These are phyloP conservation scores for Ellobium chinense DNA, from an alignment of 2,888 invertebrate genomes.

Conservation along the genomic window DNA sequence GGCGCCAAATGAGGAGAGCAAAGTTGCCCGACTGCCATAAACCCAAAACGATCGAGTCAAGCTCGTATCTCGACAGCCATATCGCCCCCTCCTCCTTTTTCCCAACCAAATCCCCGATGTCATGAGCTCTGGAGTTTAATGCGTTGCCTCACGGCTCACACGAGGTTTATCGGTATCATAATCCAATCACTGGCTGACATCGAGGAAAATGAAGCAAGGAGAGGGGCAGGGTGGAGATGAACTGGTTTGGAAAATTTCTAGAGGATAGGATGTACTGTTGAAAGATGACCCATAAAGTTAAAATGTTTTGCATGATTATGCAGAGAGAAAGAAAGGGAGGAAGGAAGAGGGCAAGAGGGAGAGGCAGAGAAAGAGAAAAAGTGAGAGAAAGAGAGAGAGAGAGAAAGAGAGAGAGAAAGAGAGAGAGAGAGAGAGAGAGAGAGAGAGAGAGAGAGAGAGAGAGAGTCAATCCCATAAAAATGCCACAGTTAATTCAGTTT, in stretches of 20 bases:
- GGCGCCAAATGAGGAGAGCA: too few species aligned
- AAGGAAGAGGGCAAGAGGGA: neutral
- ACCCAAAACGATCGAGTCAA: too few species aligned
- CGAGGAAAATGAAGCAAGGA: neutral
- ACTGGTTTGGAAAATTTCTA: neutral
- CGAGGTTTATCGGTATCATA: neutral
- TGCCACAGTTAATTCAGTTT: constrained; percentile 19
- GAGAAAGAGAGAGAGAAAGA: neutral
- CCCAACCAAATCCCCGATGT: too few species aligned
- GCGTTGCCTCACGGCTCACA: too few species aligned
- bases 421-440: neutral
- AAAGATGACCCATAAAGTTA: neutral
- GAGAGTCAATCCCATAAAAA: neutral
- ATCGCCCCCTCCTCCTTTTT: too few species aligned
- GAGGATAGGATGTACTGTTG: neutral
- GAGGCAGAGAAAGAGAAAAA: neutral
- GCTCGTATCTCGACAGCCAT: too few species aligned
- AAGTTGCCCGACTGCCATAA: too few species aligned
- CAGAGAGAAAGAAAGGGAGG: neutral
- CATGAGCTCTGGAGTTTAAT: too few species aligned
- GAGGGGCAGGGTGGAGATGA: neutral
- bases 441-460: neutral
- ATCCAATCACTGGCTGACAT: neutral
- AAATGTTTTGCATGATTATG: neutral
- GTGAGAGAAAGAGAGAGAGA: neutral